These are phyloP conservation scores for Cyrtonyx montezumae DNA, from an alignment of 2,113 vertebrate genomes.

Conservation along the genomic window DNA sequence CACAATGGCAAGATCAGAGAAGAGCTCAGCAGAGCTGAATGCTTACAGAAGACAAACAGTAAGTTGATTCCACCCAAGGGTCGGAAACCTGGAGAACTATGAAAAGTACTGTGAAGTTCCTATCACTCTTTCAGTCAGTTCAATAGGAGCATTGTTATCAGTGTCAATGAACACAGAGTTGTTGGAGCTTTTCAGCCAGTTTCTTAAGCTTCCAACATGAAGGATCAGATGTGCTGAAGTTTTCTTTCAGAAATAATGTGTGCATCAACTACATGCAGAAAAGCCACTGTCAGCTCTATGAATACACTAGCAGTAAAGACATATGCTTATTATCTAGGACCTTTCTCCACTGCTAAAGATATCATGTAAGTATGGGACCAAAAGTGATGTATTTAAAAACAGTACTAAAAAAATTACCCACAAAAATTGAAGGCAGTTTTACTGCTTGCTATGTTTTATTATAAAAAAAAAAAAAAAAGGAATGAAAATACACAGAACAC, in stretches of 20 bases:
- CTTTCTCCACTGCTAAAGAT: background rate
- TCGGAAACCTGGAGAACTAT: background rate
- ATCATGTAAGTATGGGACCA: background rate
- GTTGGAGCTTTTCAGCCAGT: background rate
- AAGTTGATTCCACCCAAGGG: background rate
- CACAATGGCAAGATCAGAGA: background rate
- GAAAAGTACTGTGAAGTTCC: background rate
- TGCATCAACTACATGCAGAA: background rate
- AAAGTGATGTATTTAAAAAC: background rate
- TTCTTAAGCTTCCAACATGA: background rate
- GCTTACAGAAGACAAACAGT: background rate
- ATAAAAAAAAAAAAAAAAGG: background rate
- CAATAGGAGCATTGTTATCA: background rate
- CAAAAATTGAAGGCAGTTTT: background rate
- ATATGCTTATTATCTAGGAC: background rate
- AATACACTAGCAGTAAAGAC: background rate
- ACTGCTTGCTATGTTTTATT: background rate
- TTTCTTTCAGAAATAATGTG: background rate
- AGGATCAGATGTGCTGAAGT: background rate
- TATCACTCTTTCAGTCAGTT: background rate
- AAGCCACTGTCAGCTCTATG: background rate
- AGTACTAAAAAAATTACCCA: background rate
- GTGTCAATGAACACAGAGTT: background rate
- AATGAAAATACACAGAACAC: background rate
- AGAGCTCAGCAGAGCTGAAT: conserved; percentile 5